Conservation (phyloP, 2,797 vertebrate species). For the Ibycter americanus region DNA sequence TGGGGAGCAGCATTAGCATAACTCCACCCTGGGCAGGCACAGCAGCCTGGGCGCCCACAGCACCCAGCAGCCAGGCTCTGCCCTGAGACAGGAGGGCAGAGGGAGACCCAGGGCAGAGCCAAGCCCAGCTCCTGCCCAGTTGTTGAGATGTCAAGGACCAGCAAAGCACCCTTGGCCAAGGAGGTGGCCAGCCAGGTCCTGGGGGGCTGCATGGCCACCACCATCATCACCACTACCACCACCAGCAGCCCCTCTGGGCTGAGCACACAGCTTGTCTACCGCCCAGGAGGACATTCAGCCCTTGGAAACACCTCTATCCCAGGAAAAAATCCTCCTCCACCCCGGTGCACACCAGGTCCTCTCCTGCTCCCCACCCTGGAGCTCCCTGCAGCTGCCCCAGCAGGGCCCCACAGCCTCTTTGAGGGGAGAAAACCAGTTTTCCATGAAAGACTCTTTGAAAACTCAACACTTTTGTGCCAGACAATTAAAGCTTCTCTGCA, state of each 20-base stretch:
- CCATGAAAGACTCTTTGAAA: neutral
- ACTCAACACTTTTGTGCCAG: neutral
- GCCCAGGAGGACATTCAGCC: neutral
- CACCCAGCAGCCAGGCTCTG: neutral
- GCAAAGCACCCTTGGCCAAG: neutral
- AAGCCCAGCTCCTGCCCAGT: neutral
- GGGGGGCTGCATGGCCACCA: neutral
- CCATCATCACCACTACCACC: rapidly evolving
- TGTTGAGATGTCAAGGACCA: neutral
- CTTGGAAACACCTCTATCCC: neutral
- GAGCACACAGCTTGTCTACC: neutral
- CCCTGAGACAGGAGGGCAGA: neutral
- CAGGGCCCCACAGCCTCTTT: neutral
- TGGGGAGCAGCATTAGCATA: constrained; percentile 21
- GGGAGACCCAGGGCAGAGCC: neutral
- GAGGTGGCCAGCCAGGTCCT: neutral
- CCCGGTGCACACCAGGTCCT: neutral
- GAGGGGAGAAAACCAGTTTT: neutral
- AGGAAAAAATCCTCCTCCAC: neutral
- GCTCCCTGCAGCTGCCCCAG: rapidly evolving
- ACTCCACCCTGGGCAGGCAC: constrained; percentile 36
- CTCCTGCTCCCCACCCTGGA: neutral
- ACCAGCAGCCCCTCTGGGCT: neutral
- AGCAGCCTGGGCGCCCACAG: rapidly evolving
- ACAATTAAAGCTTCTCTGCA: neutral